phyloP scores from a whole-genome alignment of 2,797 vertebrate genomes.

The Antrozous pallidus region DNA sequence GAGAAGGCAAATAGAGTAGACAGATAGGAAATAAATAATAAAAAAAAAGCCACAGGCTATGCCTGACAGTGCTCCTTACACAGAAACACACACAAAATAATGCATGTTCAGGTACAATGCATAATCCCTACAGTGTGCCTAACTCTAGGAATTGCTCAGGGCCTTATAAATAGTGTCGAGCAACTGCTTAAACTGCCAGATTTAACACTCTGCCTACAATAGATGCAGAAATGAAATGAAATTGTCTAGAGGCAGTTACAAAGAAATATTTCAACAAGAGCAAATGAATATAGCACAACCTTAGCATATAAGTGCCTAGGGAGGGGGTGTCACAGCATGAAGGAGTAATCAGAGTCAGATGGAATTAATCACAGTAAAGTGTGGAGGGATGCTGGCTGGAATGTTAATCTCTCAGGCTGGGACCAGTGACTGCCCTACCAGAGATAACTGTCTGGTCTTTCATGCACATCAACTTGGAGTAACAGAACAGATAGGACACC shows the following conservation, averaged over 20 bases:
- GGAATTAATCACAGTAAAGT: constrained; percentile 39
- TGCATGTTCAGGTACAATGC: neutral
- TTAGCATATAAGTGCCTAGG: neutral
- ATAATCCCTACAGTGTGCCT: neutral
- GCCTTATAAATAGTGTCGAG: neutral
- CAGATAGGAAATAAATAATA: neutral
- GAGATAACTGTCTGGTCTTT: neutral
- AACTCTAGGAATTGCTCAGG: neutral
- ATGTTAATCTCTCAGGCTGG: neutral
- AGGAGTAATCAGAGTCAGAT: neutral
- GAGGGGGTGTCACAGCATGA: neutral
- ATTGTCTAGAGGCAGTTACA: constrained; percentile 51
- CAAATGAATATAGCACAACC: constrained; percentile 30
- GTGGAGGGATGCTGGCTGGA: neutral
- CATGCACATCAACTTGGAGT: neutral
- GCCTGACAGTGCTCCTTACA: neutral
- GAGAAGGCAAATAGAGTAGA: neutral
- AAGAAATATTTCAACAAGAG: constrained; percentile 51
- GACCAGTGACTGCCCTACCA: neutral
- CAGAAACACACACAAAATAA: neutral
- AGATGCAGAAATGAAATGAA: constrained; percentile 39
- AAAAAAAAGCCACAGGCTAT: neutral
- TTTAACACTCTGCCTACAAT: neutral
- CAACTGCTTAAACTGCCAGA: neutral
- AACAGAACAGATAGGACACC: neutral